phyloP scores from a whole-genome alignment of 2,113 vertebrate genomes.

The Polypterus bichir region DNA sequence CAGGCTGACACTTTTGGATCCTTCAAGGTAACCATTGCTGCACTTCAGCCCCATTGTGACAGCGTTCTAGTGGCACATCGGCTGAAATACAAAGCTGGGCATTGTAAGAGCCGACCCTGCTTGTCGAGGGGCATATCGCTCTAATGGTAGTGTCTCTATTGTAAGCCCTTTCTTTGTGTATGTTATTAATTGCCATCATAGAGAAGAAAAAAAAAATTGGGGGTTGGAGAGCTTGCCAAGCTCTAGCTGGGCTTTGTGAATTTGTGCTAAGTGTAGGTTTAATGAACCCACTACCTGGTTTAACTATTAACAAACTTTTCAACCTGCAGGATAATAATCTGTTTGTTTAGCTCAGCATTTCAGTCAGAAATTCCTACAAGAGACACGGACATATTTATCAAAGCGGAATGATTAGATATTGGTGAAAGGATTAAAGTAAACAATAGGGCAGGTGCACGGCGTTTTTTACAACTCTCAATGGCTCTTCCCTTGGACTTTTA shows the following conservation, averaged over 20 bases:
- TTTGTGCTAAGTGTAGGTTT: neutral
- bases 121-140: constrained; percentile 16
- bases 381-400: constrained; percentile 67
- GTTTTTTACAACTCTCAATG: constrained; percentile 49
- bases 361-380: constrained; percentile 42
- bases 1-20: too few species aligned
- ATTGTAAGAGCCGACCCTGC: constrained; percentile 39
- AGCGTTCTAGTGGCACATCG: too few species aligned
- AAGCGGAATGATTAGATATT: constrained; percentile 65
- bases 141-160: neutral
- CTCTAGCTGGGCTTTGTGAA: neutral
- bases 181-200: constrained; percentile 9
- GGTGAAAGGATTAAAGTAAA: constrained; percentile 78
- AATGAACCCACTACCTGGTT: constrained; percentile 23
- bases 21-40: too few species aligned
- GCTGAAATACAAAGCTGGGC: constrained; percentile 32
- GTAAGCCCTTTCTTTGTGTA: neutral
- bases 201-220: neutral
- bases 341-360: constrained; percentile 40
- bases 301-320: constrained; percentile 58
- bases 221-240: neutral
- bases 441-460: constrained; percentile 69
- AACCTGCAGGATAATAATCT: constrained; percentile 42
- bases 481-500: constrained; percentile 45
- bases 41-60: too few species aligned